Base-by-base conservation (phyloP, 1,140 invertebrate species). In the Rhysida immarginata region DNA sequence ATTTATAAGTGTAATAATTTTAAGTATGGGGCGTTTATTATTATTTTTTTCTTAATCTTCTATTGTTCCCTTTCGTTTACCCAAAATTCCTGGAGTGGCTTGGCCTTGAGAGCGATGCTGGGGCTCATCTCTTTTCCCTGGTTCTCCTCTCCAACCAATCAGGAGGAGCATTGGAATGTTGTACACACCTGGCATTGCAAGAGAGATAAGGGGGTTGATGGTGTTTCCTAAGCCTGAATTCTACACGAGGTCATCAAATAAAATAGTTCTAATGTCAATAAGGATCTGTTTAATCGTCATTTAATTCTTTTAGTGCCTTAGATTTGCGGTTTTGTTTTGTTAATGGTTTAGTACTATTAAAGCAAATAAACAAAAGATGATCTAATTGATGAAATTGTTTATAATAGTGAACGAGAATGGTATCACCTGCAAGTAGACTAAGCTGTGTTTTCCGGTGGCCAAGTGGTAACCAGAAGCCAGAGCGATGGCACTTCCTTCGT, bases 81-180 rank as follows among this genome's bases (percentile, higher is more conserved):
- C 69, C 46, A 74, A 60, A 27, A 73, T 54, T 46, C 66, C 66
- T 41, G 69, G 67, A 44, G 73, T 74, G 16, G 69, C 66, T 58
- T 69, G 66, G 26, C 73, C 73, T 61, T 75, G 73, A 14, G 69
- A 63, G 27, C 59, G 50, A 58, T 75, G 73, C 54, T 75, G 73
- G 46, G 73, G 73, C 59, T 75, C 73, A 64, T 75, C 73, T 55
- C 71, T 54, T 58, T 74, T 73, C n/a, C 73, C 73, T 52, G 73
- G 72, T 61, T 74, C 69, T 11, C 72, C 68, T 58, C 72, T 41
- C 73, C 73, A 75, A 18, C 73, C 73, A 59, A 75, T 66, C 50
- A 75, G 61, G n/a, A 75, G 57, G 2, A 75, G 59, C 65, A 74
- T 69, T 2, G 73, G 73, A 20, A 74, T 69, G 58, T 65, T 69